These are phyloP conservation scores for Chelonia mydas DNA, from an alignment of 2,797 vertebrate genomes.

Conservation along the genomic window DNA sequence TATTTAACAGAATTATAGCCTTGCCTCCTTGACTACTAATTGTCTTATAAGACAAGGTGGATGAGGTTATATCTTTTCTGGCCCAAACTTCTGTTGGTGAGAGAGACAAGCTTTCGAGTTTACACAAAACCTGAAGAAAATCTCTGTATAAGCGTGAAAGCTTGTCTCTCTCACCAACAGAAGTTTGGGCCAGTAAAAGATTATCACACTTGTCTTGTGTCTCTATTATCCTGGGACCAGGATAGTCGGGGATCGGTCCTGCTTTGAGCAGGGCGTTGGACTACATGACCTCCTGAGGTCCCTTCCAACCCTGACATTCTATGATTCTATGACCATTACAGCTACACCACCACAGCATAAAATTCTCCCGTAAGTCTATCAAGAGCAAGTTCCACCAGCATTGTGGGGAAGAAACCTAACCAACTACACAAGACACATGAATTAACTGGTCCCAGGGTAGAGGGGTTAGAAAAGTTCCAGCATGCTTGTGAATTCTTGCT, in stretches of 20 bases:
- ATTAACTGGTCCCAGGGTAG: not conserved
- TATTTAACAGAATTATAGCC: not conserved
- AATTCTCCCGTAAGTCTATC: not conserved
- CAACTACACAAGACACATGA: not conserved
- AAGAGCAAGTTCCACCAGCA: not conserved
- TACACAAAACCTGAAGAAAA: too few species aligned
- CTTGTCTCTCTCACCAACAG: not conserved
- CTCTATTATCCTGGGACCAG: not conserved
- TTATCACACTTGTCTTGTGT: not conserved
- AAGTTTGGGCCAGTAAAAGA: not conserved
- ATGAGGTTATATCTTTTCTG: not conserved
- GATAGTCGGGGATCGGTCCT: too few species aligned
- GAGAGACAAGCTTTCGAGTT: not conserved
- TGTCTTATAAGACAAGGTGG: not conserved
- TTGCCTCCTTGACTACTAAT: not conserved
- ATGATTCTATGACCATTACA: not conserved
- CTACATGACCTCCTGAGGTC: too few species aligned
- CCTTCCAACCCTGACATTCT: too few species aligned
- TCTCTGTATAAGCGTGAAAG: too few species aligned
- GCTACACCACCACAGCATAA: not conserved
- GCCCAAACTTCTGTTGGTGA: not conserved
- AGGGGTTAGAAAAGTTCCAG: not conserved
- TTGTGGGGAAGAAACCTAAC: not conserved
- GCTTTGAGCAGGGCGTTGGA: too few species aligned
- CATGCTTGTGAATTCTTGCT: not conserved